Evolutionary conservation across 2,888 invertebrate species (phyloP).

Genomic region (Acrobasis repandana): DNA sequence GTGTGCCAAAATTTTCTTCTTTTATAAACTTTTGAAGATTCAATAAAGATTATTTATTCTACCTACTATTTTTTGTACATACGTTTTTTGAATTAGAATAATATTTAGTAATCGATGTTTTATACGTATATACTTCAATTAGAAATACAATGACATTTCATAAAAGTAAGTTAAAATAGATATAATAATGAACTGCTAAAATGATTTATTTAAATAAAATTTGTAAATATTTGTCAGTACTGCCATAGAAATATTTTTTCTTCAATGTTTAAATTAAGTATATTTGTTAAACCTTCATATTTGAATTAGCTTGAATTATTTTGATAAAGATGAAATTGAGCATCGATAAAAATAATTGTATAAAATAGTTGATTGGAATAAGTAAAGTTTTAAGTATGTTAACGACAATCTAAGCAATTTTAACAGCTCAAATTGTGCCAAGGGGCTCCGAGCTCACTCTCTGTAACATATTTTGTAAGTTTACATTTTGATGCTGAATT

Average conservation of each 20-base stretch:
- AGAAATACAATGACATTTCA: conserved; percentile 22
- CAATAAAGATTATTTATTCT: not conserved
- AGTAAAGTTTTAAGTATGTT: conserved; percentile 15
- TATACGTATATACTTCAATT: conserved; percentile 37
- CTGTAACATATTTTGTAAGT: conserved; percentile 71
- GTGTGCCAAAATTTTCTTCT: conserved; percentile 38
- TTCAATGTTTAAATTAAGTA: not conserved
- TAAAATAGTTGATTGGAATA: not conserved
- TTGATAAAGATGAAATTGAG: not conserved
- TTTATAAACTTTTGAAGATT: not conserved
- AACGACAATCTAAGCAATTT: conserved; percentile 15
- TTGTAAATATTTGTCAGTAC: conserved; percentile 19
- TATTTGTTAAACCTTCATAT: not conserved
- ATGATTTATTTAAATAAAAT: conserved; percentile 2
- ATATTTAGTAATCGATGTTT: conserved; percentile 39
- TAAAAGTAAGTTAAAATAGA: conserved; percentile 11
- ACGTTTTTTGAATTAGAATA: conserved; percentile 22
- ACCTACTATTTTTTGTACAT: conserved; percentile 9
- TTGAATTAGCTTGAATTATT: not conserved
- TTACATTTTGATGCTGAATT: conserved; percentile 61
- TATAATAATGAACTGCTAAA: conserved; percentile 10
- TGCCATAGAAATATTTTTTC: conserved; percentile 12
- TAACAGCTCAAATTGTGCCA: conserved; percentile 60
- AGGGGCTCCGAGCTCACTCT: conserved; percentile 47
- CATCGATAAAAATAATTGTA: not conserved